phyloP scores from a whole-genome alignment of 1,140 invertebrate genomes.

The Ptiloglossa arizonensis region DNA sequence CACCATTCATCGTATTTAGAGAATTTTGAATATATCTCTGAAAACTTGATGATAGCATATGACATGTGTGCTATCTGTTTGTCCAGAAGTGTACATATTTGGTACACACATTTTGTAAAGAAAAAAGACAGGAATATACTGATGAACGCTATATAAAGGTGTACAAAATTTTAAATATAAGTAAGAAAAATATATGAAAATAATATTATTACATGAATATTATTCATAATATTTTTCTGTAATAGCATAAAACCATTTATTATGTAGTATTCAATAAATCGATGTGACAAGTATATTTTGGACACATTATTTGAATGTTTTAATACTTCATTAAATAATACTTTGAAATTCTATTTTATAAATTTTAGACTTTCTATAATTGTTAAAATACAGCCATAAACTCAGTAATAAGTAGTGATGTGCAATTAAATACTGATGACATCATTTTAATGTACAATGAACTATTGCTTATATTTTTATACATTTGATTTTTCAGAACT shows the following conservation, averaged over 20 bases:
- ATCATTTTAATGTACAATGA: neutral
- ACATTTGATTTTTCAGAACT: slow-evolving; percentile 2
- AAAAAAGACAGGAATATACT: slow-evolving; percentile 8
- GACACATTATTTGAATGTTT: neutral
- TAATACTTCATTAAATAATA: neutral
- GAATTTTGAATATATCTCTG: no score
- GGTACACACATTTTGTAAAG: slow-evolving; percentile 8
- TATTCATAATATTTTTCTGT: slow-evolving; percentile 2
- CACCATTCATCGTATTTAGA: no score
- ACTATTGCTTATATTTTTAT: neutral
- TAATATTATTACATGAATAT: neutral
- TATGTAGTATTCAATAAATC: neutral
- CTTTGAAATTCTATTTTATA: slow-evolving; percentile 2
- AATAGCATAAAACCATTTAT: slow-evolving; percentile 17
- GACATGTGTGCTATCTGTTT: no score
- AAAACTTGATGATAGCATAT: no score
- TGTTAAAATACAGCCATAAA: neutral
- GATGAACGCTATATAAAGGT: slow-evolving; percentile 24
- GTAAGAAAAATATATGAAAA: neutral
- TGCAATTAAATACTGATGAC: neutral
- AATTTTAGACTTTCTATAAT: neutral
- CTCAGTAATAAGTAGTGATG: neutral
- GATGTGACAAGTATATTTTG: slow-evolving; percentile 5
- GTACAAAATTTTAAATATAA: slow-evolving; percentile 26
- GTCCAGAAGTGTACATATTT: no score